These are phyloP conservation scores for Pogonognathellus flavescens DNA, from an alignment of 1,140 invertebrate species.

Conservation along the genomic window DNA sequence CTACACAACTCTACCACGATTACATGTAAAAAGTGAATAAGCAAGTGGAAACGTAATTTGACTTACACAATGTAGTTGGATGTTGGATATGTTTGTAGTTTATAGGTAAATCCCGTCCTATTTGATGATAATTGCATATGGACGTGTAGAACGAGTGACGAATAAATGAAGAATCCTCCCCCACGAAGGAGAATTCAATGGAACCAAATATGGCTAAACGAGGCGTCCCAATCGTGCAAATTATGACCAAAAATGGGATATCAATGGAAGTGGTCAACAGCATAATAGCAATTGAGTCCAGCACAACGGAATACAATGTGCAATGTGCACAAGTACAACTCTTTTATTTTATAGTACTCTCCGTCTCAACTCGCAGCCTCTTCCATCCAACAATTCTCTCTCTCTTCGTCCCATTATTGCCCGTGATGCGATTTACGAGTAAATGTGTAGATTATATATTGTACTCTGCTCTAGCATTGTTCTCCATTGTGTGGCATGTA, in stretches of 20 bases:
- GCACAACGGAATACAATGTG: conserved; percentile 17
- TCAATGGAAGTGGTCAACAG: conserved; percentile 50
- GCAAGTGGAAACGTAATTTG: too few relatives aligned
- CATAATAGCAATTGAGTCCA: conserved; percentile 17
- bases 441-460: background rate
- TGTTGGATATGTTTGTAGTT: background rate
- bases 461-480: background rate
- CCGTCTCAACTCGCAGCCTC: too few relatives aligned
- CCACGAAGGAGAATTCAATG: conserved; percentile 60
- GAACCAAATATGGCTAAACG: conserved; percentile 60
- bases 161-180: conserved; percentile 51
- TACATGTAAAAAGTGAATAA: too few relatives aligned
- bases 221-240: conserved; percentile 62
- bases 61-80: background rate
- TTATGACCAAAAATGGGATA: conserved; percentile 60
- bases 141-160: conserved; percentile 11
- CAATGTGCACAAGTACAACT: background rate
- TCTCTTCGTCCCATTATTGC: too few relatives aligned
- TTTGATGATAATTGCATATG: conserved; percentile 20
- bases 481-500: background rate
- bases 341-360: background rate
- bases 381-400: too few relatives aligned
- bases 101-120: background rate
- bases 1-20: background rate
- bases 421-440: too few relatives aligned